Evolutionary conservation across 1,140 invertebrate species (phyloP).

Genomic region (Phymorhynchus buccinoides): DNA sequence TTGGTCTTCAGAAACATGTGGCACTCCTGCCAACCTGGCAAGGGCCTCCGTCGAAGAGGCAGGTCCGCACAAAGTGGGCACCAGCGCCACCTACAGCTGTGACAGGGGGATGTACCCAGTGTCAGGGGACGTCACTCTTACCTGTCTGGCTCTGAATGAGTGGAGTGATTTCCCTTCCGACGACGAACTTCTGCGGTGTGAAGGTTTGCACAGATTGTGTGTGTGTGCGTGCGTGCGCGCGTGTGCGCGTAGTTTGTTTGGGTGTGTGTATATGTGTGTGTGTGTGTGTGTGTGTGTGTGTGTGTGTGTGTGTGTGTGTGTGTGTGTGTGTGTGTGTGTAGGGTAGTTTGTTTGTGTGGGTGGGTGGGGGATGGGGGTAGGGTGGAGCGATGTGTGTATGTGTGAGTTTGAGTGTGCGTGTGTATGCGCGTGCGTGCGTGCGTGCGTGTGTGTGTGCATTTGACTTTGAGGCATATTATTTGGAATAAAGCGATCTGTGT

Average conservation of each 20-base stretch:
- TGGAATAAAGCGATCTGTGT: no score
- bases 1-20: neutral
- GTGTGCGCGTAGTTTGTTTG: no score
- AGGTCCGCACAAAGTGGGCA: neutral
- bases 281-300: neutral
- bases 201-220: neutral
- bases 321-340: conserved; percentile 11
- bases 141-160: neutral
- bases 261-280: neutral
- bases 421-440: no score
- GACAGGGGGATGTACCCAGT: neutral
- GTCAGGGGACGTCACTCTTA: neutral
- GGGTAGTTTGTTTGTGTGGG: neutral
- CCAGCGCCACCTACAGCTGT: neutral
- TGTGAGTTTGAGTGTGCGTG: neutral
- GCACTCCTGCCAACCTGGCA: neutral
- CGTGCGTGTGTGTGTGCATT: no score
- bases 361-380: no score
- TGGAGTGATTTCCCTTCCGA: neutral
- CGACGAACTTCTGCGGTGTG: neutral
- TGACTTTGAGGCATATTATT: no score
- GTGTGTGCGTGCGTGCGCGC: no score
- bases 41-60: neutral
- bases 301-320: neutral
- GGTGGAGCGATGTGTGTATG: neutral